Base-by-base conservation (phyloP, 1,140 invertebrate species). In the Leptoteleia sp. region DNA sequence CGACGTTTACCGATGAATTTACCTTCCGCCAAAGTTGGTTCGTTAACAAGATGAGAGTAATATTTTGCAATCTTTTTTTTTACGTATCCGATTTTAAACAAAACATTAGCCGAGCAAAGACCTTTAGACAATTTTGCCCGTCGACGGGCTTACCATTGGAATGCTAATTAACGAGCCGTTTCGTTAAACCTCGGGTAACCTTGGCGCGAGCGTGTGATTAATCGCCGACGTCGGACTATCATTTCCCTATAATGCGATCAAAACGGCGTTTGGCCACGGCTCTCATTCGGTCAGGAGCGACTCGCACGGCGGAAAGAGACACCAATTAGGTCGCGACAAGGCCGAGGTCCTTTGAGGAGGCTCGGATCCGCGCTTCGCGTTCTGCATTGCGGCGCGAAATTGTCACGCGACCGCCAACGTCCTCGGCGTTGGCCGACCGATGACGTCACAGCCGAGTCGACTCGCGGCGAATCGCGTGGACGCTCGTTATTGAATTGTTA, bases 241-340 rank as follows among this genome's bases (percentile, higher is more conserved):
- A 19, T 67, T 67, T 54, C 9, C 48, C 38, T 31, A 33, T 67
- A 54, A 67, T 35, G 27, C 38, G 62, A 52, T 54, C 48, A 67
- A 54, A 54, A 43, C 62, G 29, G 38, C 9, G 12, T 67, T 54
- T 65, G n/a, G n/a, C 48, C 16, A 54, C 12, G 37, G 5, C 12
- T 48, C 22, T 37, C 17, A 27, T 52, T 52, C 31, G 9, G 25
- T n/a, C 33, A 45, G 33, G 19, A 2, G 19, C 19, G 19, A 27
- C 9, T 35, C 13, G n/a, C n/a, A 11, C 25, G n/a, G 27, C 45
- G 25, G 27, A 68, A 54, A 54, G 45, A 50, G 38, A 54, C n/a
- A 45, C 37, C 48, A 67, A 67, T 67, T 45, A 54, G 38, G 29
- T 43, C 31, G 62, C 33, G 35, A 35, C 61, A 65, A 65, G 61